Base-by-base conservation (phyloP, 2,797 vertebrate species). In the Calcarius lapponicus region DNA sequence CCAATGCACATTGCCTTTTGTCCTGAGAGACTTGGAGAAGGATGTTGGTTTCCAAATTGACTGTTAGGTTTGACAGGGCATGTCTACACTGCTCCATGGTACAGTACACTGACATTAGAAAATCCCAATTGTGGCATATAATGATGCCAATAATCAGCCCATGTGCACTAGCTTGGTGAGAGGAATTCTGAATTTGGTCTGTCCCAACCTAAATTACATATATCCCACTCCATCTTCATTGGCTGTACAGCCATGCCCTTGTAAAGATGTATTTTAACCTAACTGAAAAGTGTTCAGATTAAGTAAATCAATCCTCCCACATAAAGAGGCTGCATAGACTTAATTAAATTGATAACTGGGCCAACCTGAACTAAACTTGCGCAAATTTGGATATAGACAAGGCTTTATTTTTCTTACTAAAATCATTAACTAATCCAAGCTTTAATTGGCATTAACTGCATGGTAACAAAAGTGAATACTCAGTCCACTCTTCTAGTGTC, bases 281-380 rank as follows among this genome's bases (percentile, higher is more conserved):
- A 53, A 51, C 45, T 60, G 38, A 83, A 83, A 90, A 94, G 38
- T 4, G 42, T 85, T 89, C 74, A 82, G 21, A 82, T 74, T 92
- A 95, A 91, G 61, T 61, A 94, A 94, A 90, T 80, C 31, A 78
- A 48, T 86, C 67, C 51, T 86, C 82, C 73, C 70, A 86, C 73
- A 72, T 72, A 74, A 71, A 86, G 36, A 62, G 29, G 36, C 32
- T 92, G 72, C 69, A 78, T 53, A 95, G 84, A 89, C 86, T 88
- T 95, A 92, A 95, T 93, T 94, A 95, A 73, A 92, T 62, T 72
- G 79, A 50, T 95, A 93, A 82, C 38, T 95, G 79, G 79, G 81
- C 78, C 92, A 94, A 89, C 47, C 20, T 89, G 61, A 78, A 91
- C 89, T 91, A 88, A 95, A 91, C 53, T 67, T 79, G 61, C 61